Conservation (phyloP, 2,888 invertebrate species). For the Pandemis heparana region DNA sequence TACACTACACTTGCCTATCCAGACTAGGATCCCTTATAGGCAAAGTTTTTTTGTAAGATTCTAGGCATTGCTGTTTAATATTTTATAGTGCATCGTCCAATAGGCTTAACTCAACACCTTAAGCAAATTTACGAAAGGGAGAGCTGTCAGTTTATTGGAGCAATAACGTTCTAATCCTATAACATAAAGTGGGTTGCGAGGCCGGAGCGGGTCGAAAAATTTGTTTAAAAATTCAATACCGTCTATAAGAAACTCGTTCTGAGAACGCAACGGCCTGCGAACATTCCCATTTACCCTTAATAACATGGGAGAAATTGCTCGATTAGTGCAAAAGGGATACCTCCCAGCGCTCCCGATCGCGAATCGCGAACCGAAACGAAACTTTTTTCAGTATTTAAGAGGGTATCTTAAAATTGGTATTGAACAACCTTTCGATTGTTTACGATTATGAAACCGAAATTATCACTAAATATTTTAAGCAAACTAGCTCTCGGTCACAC, state of each 20-base stretch:
- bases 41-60: too few species aligned
- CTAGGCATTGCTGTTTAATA: neutral
- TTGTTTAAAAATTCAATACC: constrained; percentile 84
- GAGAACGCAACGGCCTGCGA: constrained; percentile 81
- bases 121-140: constrained; percentile 49
- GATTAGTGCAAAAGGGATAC: constrained; percentile 77
- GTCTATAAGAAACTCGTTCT: constrained; percentile 80
- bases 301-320: constrained; percentile 82
- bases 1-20: too few species aligned
- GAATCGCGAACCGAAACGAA: constrained; percentile 58
- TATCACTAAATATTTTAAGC: constrained; percentile 11
- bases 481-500: neutral
- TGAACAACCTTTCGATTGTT: constrained; percentile 35
- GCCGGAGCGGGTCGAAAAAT: constrained; percentile 74
- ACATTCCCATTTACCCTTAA: constrained; percentile 82
- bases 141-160: constrained; percentile 69
- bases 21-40: too few species aligned
- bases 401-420: constrained; percentile 42
- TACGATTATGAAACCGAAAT: constrained; percentile 30
- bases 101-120: constrained; percentile 15
- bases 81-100: neutral
- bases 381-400: constrained; percentile 50
- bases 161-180: constrained; percentile 77
- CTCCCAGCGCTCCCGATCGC: constrained; percentile 66
- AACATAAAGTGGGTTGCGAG: constrained; percentile 71